phyloP scores from a whole-genome alignment of 2,888 invertebrate genomes.

The Helleia helle region DNA sequence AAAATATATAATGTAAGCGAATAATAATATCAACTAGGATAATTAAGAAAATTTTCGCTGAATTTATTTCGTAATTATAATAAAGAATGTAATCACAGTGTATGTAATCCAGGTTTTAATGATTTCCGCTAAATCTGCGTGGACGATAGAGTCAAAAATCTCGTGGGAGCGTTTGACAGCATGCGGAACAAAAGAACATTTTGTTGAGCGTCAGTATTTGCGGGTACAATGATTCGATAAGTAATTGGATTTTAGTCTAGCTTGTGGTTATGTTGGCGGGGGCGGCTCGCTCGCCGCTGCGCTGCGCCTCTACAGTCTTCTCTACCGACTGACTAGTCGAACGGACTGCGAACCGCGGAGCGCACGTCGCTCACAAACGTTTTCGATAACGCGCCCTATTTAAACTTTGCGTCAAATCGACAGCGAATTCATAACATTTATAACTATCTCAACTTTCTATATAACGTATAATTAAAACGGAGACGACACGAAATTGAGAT shows the following conservation, averaged over 20 bases:
- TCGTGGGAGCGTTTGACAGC: conserved; percentile 48
- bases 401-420: conserved; percentile 28
- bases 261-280: conserved; percentile 22
- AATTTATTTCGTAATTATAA: not conserved
- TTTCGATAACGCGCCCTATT: conserved; percentile 58
- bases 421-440: not conserved
- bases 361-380: conserved; percentile 43
- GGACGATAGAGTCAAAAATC: conserved; percentile 30
- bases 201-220: conserved; percentile 42
- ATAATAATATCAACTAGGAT: not conserved
- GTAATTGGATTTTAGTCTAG: conserved; percentile 48
- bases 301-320: conserved; percentile 9
- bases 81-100: not conserved
- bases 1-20: not conserved
- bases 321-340: conserved; percentile 41
- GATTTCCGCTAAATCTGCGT: not conserved
- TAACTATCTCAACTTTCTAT: not conserved
- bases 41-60: not conserved
- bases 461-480: not conserved
- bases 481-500: not conserved
- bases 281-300: conserved; percentile 20
- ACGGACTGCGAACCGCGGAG: conserved; percentile 48
- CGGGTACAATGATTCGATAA: conserved; percentile 50
- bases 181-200: conserved; percentile 34
- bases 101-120: not conserved